Percentiles rank a stretch among this genome's conserved stretches.
Conservation (phyloP, 2,888 invertebrate species). For the Aphelenchoides bicaudatus region DNA sequence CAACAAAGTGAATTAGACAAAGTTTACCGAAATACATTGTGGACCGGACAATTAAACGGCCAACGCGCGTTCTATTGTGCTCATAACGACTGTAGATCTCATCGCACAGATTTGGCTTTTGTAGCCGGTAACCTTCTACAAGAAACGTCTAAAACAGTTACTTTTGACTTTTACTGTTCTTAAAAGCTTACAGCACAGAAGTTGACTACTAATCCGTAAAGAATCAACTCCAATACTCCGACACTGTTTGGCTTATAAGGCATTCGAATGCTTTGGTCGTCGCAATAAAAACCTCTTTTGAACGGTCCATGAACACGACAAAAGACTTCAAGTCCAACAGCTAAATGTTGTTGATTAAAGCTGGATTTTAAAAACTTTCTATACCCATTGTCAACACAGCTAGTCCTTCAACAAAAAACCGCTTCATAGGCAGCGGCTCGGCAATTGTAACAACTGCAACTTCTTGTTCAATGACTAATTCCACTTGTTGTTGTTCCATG, state of each 20-base stretch:
- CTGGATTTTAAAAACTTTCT: too few species aligned
- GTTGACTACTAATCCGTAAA: slow-evolving; percentile 17
- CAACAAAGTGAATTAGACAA: neutral
- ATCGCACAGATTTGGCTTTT: neutral
- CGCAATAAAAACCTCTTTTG: slow-evolving; percentile 83
- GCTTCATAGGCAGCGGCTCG: too few species aligned
- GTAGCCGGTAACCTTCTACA: slow-evolving; percentile 4
- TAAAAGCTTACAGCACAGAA: slow-evolving; percentile 5
- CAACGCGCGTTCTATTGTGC: neutral
- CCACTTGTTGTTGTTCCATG: too few species aligned
- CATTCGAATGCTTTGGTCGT: slow-evolving; percentile 84
- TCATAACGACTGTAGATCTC: slow-evolving; percentile 18
- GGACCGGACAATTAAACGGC: slow-evolving; percentile 18
- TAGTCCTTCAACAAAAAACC: too few species aligned
- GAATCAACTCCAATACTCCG: slow-evolving; percentile 28
- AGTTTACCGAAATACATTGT: slow-evolving; percentile 17
- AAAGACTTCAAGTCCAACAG: slow-evolving; percentile 21
- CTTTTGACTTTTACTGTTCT: neutral
- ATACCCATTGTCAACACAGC: too few species aligned
- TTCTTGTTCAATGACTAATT: too few species aligned
- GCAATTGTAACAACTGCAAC: too few species aligned
- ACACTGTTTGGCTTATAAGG: slow-evolving; percentile 71
- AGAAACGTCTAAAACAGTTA: slow-evolving; percentile 18
- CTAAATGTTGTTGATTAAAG: too few species aligned
- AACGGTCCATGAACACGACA: slow-evolving; percentile 36